Conservation (phyloP, 2,888 invertebrate genomes). For the Endomychus coccineus region DNA sequence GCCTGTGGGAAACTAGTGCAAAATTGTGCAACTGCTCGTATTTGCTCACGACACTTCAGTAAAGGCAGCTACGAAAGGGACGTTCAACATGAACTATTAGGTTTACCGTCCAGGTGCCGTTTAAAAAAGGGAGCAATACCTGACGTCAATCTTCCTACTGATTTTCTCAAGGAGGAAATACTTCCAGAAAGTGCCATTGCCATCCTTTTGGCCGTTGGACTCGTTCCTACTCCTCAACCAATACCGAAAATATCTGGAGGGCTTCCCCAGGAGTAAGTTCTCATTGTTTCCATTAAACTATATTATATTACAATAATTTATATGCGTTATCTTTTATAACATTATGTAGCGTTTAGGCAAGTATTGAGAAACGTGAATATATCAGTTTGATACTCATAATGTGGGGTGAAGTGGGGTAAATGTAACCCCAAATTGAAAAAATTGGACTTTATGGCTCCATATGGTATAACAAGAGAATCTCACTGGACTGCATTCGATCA, state of each 20-base stretch:
- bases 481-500: too few relatives aligned
- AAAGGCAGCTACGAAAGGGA: conserved; percentile 49
- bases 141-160: conserved; percentile 31
- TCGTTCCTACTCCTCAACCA: conserved; percentile 44
- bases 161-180: conserved; percentile 30
- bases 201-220: conserved; percentile 49
- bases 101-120: conserved; percentile 47
- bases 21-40: conserved; percentile 50
- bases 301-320: too few relatives aligned
- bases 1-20: conserved; percentile 48
- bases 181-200: conserved; percentile 29
- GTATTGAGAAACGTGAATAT: too few relatives aligned
- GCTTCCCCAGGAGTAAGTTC: conserved; percentile 42
- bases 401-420: too few relatives aligned
- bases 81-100: conserved; percentile 49
- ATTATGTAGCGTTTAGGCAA: too few relatives aligned
- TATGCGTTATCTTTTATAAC: too few relatives aligned
- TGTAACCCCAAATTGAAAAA: too few relatives aligned
- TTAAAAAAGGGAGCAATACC: conserved; percentile 49
- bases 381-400: too few relatives aligned
- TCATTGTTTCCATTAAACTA: too few relatives aligned
- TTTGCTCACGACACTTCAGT: conserved; percentile 50
- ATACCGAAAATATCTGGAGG: conserved; percentile 33
- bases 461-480: too few relatives aligned
- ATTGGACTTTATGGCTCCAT: too few relatives aligned